Evolutionary conservation across 2,888 invertebrate species (phyloP), one percentile per base, ranked within the genome.

Genomic region (Plemyria rubiginata): DNA sequence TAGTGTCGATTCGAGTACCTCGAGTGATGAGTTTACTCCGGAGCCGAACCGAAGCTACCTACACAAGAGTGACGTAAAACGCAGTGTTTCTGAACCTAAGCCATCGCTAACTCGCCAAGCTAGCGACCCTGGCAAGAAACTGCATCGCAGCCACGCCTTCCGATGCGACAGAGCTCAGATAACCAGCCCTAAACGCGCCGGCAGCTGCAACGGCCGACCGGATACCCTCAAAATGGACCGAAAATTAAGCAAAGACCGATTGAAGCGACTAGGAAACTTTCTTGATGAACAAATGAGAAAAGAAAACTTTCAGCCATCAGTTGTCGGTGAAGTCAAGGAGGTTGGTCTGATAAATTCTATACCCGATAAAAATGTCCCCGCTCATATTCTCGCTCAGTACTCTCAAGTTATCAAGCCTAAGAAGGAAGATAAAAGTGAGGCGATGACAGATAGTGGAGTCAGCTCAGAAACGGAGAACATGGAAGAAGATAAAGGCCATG

Each of bases 101-200:
- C 86, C 85, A 36, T 68, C 80, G 7, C 69, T 94, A 7, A 79
- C 88, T 0, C 78, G 94, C 0, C 94, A 94, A 70, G 78, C 75
- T 0, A 94, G 93, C 68, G 94, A 94, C 68, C 93, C 94, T 0
- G 88, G 92, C 0, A 94, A 93, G 61, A 94, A 94, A 70, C 81
- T 94, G n/a, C 94, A 94, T 46, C 80, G 94, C 46, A 94, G 93
- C 57, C 94, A 94, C 70, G 94, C 94, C 0, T 94, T 94, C 68
- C 85, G 94, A 1, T 93, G 94, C 67, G 94, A 94, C 51, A 81
- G 90, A 28, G 90, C 84, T 45, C 88, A 91, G 68, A 16, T 70
- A 4, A 68, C 65, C 32, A 82, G 81, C 40, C 87, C 89, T 0
- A 86, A 91, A 74, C 73, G 92, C 0, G 86, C 89, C 67, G 88